Base-by-base conservation (phyloP, 2,888 invertebrate genomes). In the Polydrusus pterygomalis region DNA sequence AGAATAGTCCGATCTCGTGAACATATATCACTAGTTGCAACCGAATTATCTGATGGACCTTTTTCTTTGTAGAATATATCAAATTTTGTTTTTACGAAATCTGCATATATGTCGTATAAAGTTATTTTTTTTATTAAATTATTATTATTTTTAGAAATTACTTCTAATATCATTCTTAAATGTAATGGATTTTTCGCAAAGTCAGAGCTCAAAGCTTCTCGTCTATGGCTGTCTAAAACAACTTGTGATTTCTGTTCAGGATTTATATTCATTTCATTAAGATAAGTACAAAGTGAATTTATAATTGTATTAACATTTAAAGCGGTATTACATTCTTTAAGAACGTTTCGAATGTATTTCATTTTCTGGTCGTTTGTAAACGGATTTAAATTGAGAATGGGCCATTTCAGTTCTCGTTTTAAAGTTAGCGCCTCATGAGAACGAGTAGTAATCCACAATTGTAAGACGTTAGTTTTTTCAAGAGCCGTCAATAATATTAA, bases 381-480 rank as follows among this genome's bases (percentile, higher is more conserved):
- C 9, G 58, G 49, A 17, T 70, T 78, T 11, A 78, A 40, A 2
- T 15, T 20, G 25, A 45, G 30, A 11, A 70, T 73, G 9, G 72
- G 25, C 17, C 17, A 20, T 11, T 62, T 38, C 0, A 78, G 43
- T 18, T 51, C 63, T 6, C 67, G 18, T 47, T 76, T 58, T 18
- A 78, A 54, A 38, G 2, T 18, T 11, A 25, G n/a, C 18, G 64
- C 43, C 43, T 74, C 72, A 18, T 77, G 76, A 43, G 49, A 2
- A 11, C 78, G 51, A 38, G 76, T 70, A 13, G 74, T 78, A 10
- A 76, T 34, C 58, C 49, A 78, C 15, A 78, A 47, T 56, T 76
- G 70, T 13, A 49, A 11, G 17, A 64, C 60, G 34, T 47, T 64
- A 43, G 15, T 62, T 10, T 38, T 13, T 17, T 38, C 25, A 30